These are phyloP conservation scores for Anthopleura xanthogrammica DNA, from an alignment of 92 coral and sea anemone genomes.

Conservation along the genomic window DNA sequence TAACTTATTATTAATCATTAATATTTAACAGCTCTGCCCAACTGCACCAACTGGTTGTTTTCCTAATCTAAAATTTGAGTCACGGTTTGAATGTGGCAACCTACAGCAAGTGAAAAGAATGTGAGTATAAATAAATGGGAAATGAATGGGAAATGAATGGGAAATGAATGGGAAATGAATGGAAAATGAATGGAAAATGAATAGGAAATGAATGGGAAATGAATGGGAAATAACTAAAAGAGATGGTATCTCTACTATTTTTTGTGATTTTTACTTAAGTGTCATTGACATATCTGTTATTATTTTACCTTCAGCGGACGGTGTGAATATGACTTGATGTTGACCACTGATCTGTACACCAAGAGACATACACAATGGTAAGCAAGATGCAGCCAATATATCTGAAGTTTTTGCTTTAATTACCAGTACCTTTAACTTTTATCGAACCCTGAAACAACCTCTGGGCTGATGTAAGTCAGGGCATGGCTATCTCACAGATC, in stretches of 20 bases:
- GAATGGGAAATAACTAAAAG: neutral
- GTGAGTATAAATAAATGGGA: constrained; percentile 49
- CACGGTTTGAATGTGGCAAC: constrained; percentile 97
- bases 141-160: neutral
- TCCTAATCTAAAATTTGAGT: constrained; percentile 86
- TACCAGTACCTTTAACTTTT: too few relatives aligned
- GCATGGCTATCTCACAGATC: too few relatives aligned
- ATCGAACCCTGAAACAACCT: too few relatives aligned
- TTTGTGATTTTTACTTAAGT: too few relatives aligned
- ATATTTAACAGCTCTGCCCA: constrained; percentile 37
- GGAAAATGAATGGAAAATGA: too few relatives aligned
- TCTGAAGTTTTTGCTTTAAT: too few relatives aligned
- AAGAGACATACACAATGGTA: constrained; percentile 96
- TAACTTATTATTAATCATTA: neutral
- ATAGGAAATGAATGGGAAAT: neutral
- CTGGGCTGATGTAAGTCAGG: too few relatives aligned
- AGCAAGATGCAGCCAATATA: neutral
- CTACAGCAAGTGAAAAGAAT: constrained; percentile 84
- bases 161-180: too few relatives aligned
- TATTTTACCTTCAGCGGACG: constrained; percentile 55
- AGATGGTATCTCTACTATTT: too few relatives aligned
- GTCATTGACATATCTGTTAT: too few relatives aligned
- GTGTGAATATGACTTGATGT: constrained; percentile 86
- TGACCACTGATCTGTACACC: constrained; percentile 85
- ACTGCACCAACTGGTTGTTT: constrained; percentile 73